These are phyloP conservation scores for Pituophis catenifer DNA, from an alignment of 2,113 vertebrate species.

Conservation along the genomic window DNA sequence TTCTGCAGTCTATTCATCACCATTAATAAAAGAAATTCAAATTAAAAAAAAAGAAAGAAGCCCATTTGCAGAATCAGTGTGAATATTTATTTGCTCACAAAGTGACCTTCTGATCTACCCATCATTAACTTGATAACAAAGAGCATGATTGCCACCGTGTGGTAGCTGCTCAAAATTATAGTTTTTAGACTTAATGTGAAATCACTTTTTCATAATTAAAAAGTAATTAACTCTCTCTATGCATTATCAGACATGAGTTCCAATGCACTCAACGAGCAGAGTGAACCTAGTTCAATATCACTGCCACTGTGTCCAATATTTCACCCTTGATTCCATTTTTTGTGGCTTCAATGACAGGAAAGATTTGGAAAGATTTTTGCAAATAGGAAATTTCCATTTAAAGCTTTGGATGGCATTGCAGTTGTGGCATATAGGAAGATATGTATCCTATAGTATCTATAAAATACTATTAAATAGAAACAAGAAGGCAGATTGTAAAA, in stretches of 20 bases:
- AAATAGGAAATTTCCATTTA: not conserved
- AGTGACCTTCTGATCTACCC: constrained; percentile 73
- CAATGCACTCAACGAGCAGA: not conserved
- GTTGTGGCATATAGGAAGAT: not conserved
- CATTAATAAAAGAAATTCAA: constrained; percentile 59
- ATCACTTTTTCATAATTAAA: constrained; percentile 61
- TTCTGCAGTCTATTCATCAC: constrained; percentile 53
- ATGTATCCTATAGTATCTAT: not conserved
- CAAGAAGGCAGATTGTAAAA: not conserved
- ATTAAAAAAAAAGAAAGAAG: not conserved
- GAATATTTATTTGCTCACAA: constrained; percentile 58
- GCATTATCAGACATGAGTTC: not conserved
- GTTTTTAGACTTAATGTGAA: constrained; percentile 50
- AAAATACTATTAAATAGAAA: not conserved
- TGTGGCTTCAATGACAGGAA: not conserved
- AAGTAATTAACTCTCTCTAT: constrained; percentile 46
- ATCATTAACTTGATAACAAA: constrained; percentile 63
- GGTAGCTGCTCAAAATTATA: constrained; percentile 62
- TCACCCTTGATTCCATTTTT: not conserved
- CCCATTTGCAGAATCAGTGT: constrained; percentile 50
- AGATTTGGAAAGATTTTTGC: not conserved
- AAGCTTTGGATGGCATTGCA: not conserved
- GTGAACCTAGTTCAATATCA: not conserved
- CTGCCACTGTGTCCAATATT: not conserved
- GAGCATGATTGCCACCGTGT: constrained; percentile 76